phyloP scores from a whole-genome alignment of 2,113 vertebrate species.

The Scortum barcoo region DNA sequence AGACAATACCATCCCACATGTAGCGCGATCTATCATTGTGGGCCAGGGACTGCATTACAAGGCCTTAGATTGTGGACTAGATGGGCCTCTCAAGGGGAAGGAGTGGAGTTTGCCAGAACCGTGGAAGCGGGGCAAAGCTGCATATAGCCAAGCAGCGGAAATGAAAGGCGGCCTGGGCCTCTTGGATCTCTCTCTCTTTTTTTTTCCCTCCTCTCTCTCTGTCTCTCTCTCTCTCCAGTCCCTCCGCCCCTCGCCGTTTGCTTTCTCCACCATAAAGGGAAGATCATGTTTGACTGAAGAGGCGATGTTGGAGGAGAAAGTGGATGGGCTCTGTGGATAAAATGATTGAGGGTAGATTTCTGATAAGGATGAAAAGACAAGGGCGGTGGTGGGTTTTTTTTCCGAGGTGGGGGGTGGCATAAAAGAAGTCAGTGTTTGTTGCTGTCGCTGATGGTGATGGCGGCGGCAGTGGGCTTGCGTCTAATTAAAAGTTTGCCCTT shows the following conservation, averaged over 20 bases:
- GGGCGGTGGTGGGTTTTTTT: no score
- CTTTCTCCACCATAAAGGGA: conserved; percentile 58
- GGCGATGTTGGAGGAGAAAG: conserved; percentile 54
- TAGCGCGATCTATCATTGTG: conserved; percentile 76
- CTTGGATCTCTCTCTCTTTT: conserved; percentile 56
- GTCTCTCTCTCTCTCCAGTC: conserved; percentile 33
- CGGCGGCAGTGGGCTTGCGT: not conserved
- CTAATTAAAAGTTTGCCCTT: conserved; percentile 66
- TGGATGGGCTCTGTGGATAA: conserved; percentile 43
- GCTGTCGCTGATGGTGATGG: conserved; percentile 1
- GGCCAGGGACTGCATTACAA: conserved; percentile 80
- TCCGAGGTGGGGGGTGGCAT: conserved; percentile 3
- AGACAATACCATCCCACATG: conserved; percentile 78
- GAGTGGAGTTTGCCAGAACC: conserved; percentile 64
- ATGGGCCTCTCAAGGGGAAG: conserved; percentile 74
- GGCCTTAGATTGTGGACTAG: conserved; percentile 79
- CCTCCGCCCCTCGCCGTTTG: not conserved
- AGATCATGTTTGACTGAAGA: conserved; percentile 74
- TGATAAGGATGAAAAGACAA: conserved; percentile 63
- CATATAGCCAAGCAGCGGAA: conserved; percentile 74
- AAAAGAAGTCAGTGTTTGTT: conserved; percentile 58
- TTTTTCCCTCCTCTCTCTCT: conserved; percentile 29
- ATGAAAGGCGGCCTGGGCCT: conserved; percentile 73
- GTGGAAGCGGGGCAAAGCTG: conserved; percentile 70
- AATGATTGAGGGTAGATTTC: conserved; percentile 72